Conservation (phyloP, 2,797 vertebrate genomes). For the Phrynocephalus vlangalii region DNA sequence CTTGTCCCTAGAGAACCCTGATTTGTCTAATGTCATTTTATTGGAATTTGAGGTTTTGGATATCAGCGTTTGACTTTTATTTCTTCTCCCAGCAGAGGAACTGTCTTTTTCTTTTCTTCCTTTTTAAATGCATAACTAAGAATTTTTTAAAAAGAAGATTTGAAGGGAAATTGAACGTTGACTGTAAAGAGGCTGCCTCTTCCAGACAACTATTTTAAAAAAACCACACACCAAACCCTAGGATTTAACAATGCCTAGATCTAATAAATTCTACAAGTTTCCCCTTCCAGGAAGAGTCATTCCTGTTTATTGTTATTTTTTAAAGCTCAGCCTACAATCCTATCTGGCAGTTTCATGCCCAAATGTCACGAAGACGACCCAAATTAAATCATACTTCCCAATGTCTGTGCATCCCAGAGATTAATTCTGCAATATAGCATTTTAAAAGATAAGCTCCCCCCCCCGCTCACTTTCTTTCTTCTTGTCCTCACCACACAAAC, state of each 20-base stretch:
- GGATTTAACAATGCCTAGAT: background rate
- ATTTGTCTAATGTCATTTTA: conserved; percentile 6
- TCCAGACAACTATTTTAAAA: conserved; percentile 5
- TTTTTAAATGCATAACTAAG: background rate
- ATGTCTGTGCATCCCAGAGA: conserved; percentile 58
- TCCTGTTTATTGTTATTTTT: conserved; percentile 34
- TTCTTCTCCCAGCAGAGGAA: background rate
- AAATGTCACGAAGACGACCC: conserved; percentile 35
- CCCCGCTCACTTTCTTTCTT: background rate
- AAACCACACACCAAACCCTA: background rate
- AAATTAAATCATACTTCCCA: conserved; percentile 55
- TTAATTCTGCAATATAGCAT: conserved; percentile 64
- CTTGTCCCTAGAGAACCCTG: background rate
- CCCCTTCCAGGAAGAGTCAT: background rate
- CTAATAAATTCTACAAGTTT: background rate
- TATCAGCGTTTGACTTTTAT: conserved; percentile 8
- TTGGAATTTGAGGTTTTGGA: conserved; percentile 4
- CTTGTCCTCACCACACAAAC: conserved; percentile 42
- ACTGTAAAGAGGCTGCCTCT: background rate
- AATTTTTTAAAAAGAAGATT: background rate
- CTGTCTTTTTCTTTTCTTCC: background rate
- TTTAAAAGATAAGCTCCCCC: conserved; percentile 59
- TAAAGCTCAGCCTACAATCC: background rate
- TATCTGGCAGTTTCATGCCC: accelerated
- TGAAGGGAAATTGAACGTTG: conserved; percentile 39